Base-by-base conservation (phyloP, 2,797 vertebrate species). In the Rhincodon typus region DNA sequence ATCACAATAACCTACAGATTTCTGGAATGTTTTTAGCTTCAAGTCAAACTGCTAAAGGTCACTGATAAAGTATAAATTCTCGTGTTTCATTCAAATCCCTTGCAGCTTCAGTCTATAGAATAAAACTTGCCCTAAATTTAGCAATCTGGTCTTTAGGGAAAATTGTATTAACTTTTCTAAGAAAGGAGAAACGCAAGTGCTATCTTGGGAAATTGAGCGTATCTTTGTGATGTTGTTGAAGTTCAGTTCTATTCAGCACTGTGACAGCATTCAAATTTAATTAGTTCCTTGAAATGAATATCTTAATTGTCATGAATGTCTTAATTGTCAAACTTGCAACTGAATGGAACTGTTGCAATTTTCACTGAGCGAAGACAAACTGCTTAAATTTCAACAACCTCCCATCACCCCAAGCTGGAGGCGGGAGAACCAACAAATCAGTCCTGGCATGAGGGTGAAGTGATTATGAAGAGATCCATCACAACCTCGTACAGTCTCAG, bases 141-240 rank as follows among this genome's bases (percentile, higher is more conserved):
- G 66, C 67, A 1, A 50, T 69, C 8, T 69, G 25, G 42, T 21
- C 90, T 93, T 93, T 38, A 25, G n/a, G 66, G 66, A 42, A 42
- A 93, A 93, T 93, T 69, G 90, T 38, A 69, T 93, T 66, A 91
- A 66, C 62, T 90, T 91, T 66, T 30, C 34, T 30, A 19, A 90
- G 19, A 42, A 13, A 4, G n/a, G n/a, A 93, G 21, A n/a, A 57
- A 17, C 66, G 66, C 21, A 42, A 93, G 66, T 69, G n/a, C 27
- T 69, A 69, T 19, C 25, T 93, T 25, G 6, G n/a, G 66, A 69
- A 93, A 17, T 38, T 23, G 62, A 69, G n/a, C 25, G 66, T 42
- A 93, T 93, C 50, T 21, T 93, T 67, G n/a, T 67, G n/a, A 69
- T 50, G 46, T 69, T 69, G 90, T 69, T 69, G 90, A 19, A 93